phyloP scores from a whole-genome alignment of 2,888 invertebrate species.

The Ecdyonurus torrentis region DNA sequence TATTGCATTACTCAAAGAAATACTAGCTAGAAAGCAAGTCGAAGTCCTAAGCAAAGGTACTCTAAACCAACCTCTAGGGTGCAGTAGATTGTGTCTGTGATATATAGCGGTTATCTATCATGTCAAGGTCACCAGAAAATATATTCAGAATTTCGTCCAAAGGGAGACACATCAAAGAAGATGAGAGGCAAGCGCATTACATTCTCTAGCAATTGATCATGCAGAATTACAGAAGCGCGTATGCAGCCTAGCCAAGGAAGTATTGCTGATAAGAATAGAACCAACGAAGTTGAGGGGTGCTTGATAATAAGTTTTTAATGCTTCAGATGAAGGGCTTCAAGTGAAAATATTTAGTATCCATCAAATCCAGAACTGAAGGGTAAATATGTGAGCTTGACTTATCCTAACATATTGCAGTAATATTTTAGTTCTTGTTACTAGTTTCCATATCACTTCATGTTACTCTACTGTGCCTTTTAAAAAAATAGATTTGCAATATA shows the following conservation, averaged over 20 bases:
- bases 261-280: conserved; percentile 22
- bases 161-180: conserved; percentile 26
- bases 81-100: conserved; percentile 2
- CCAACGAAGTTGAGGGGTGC: not conserved
- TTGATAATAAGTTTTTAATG: too few species aligned
- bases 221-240: conserved; percentile 15
- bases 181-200: conserved; percentile 20
- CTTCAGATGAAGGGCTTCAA: too few species aligned
- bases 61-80: conserved; percentile 25
- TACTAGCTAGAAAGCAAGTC: too few species aligned
- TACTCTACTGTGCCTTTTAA: too few species aligned
- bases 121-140: conserved; percentile 20
- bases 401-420: too few species aligned
- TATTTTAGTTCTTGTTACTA: too few species aligned
- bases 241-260: conserved; percentile 17
- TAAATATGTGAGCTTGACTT: too few species aligned
- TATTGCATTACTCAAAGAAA: too few species aligned
- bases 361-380: not conserved
- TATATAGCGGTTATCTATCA: conserved; percentile 15
- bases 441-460: too few species aligned
- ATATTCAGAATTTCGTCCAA: conserved; percentile 26
- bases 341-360: not conserved
- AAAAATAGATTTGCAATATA: too few species aligned
- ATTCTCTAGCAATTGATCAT: conserved; percentile 17
- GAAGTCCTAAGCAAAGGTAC: too few species aligned